These are phyloP conservation scores for Salvelinus fontinalis DNA, from an alignment of 2,113 vertebrate species.

Conservation along the genomic window DNA sequence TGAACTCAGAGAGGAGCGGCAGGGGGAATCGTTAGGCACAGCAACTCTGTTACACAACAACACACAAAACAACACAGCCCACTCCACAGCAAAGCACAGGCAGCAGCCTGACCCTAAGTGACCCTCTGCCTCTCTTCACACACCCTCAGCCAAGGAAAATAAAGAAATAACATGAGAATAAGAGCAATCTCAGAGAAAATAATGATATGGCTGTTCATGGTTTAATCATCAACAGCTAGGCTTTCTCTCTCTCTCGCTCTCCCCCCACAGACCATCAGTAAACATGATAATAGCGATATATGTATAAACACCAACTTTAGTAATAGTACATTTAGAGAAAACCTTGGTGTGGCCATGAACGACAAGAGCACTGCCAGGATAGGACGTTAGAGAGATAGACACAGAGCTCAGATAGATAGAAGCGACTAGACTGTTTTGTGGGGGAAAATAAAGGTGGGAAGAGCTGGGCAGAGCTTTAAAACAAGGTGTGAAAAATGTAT, in stretches of 20 bases:
- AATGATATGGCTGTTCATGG: no score
- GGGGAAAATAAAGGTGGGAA: neutral
- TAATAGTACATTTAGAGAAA: neutral
- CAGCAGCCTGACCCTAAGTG: neutral
- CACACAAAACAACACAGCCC: neutral
- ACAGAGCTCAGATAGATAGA: neutral
- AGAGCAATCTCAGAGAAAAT: no score
- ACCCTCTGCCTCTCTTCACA: neutral
- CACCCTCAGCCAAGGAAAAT: neutral
- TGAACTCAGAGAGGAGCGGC: neutral
- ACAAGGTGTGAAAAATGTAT: slow-evolving; percentile 39
- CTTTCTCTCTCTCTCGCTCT: no score
- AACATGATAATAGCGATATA: neutral
- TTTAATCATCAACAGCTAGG: no score
- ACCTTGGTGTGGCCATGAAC: neutral
- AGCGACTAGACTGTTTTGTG: neutral
- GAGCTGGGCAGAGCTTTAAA: neutral
- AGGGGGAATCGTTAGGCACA: neutral
- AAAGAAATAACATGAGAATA: neutral
- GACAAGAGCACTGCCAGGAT: neutral
- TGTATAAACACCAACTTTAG: neutral
- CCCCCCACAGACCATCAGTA: neutral
- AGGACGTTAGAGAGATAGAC: neutral
- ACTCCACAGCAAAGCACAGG: neutral
- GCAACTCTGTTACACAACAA: neutral